Conservation (phyloP, 2,113 vertebrate species). For the Myrmecophaga tridactyla region DNA sequence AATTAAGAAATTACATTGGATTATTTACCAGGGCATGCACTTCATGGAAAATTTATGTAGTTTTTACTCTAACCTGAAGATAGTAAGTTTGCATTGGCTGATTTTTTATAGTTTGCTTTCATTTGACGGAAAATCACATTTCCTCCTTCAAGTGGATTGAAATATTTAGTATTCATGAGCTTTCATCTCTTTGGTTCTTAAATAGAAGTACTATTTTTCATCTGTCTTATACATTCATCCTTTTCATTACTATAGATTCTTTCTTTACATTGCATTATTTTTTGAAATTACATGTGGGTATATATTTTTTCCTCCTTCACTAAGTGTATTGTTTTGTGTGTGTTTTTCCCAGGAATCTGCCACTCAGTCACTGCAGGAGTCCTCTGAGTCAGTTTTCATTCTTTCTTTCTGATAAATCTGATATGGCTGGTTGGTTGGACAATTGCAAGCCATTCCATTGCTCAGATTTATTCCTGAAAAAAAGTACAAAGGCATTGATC, state of each 20-base stretch:
- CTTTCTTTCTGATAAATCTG: constrained; percentile 65
- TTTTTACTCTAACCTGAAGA: constrained; percentile 51
- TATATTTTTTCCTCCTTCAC: constrained; percentile 29
- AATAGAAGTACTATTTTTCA: constrained; percentile 75
- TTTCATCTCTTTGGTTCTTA: constrained; percentile 67
- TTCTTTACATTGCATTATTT: constrained; percentile 52
- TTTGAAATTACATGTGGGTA: constrained; percentile 47
- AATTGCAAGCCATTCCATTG: constrained; percentile 67
- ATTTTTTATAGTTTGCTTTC: constrained; percentile 62
- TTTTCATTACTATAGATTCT: constrained; percentile 58
- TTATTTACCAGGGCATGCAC: constrained; percentile 46
- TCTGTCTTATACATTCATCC: constrained; percentile 52
- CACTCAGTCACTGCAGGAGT: constrained; percentile 66
- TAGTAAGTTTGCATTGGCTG: constrained; percentile 42
- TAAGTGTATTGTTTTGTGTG: constrained; percentile 40
- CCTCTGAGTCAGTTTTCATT: constrained; percentile 69
- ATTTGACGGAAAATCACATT: constrained; percentile 50
- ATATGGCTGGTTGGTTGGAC: constrained; percentile 69
- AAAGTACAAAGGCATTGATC: constrained; percentile 80
- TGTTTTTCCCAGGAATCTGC: constrained; percentile 62
- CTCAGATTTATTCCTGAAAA: constrained; percentile 80
- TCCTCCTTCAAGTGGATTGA: constrained; percentile 62
- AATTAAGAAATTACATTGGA: constrained; percentile 70
- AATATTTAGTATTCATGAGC: constrained; percentile 73
- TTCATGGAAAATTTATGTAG: constrained; percentile 43